Evolutionary conservation across 2,113 vertebrate species (phyloP), one percentile per base, ranked within the genome.

Genomic region (Cyphomyrus discorhynchus): DNA sequence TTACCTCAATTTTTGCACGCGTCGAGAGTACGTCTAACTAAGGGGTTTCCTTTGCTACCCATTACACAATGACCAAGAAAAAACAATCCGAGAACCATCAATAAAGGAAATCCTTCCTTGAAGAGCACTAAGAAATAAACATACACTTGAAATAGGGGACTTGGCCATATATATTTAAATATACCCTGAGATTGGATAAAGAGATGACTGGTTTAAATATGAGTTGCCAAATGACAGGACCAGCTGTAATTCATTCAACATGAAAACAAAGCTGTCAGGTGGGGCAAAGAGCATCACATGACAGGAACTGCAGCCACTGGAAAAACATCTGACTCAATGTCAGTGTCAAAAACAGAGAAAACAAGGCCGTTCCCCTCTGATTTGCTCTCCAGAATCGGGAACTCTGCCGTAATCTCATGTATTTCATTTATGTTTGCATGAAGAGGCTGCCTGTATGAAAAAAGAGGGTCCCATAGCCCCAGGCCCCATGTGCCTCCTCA

Each of bases 1-100:
- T 87, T 88, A 89, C 27, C 53, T 50, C 74, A 89, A 52, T 45
- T 86, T 89, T 66, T 90, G 84, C 35, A 89, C 10, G 27, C 17
- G 21, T 24, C 0, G 35, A 47, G 39, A 88, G 50, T 50, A 50
- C 62, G 56, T 24, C 31, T 84, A 19, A 42, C 52, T 89, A 89
- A 90, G 15, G 50, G 52, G 91, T 89, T 90, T 83, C 89, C 89
- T 83, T 49, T 66, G 56, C 86, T 50, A 89, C 82, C 90, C 87
- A 74, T 89, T 88, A 74, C 82, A 88, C 70, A 88, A 83, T 46
- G 74, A 91, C 89, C 58, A 88, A 39, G 91, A 91, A 62, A 80
- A 56, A 87, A 90, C 90, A n/a, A 91, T 91, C 90, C 19, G 90
- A 92, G 88, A 87, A 89, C 88, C 27, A 87, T 49, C 58, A 90